These are phyloP conservation scores for Poeciliopsis retropinna DNA, from an alignment of 2,113 vertebrate species.

Conservation along the genomic window DNA sequence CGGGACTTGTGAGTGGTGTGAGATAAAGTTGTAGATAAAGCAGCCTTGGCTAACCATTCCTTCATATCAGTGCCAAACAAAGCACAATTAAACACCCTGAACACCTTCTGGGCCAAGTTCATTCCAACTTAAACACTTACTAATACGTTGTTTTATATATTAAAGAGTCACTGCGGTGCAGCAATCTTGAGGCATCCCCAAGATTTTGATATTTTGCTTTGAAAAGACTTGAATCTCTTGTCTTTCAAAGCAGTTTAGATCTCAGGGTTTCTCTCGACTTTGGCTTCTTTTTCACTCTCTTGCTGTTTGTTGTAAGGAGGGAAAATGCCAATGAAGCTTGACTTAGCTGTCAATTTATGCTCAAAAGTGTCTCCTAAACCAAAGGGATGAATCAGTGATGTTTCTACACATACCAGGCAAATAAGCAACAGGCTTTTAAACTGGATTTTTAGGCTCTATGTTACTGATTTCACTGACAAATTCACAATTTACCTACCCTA, in stretches of 20 bases:
- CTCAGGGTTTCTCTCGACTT: background rate
- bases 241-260: background rate
- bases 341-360: background rate
- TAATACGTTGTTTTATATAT: constrained; percentile 20
- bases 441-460: background rate
- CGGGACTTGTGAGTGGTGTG: constrained; percentile 28
- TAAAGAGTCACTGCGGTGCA: background rate
- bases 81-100: constrained; percentile 39
- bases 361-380: background rate
- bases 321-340: background rate
- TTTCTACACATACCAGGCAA: too few species aligned
- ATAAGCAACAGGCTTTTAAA: background rate
- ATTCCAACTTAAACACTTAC: constrained; percentile 16
- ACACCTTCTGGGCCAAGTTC: constrained; percentile 29
- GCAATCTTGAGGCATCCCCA: background rate
- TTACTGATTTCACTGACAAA: background rate
- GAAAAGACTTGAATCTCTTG: background rate
- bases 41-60: constrained; percentile 22
- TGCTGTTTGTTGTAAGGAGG: background rate
- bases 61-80: constrained; percentile 60
- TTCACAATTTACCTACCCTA: too few species aligned
- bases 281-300: background rate
- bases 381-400: background rate
- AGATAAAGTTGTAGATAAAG: constrained; percentile 58
- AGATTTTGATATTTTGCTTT: background rate